Conservation (phyloP, 30 jellyfish, hydroid and myxozoan species). For the Aurelia sp. region DNA sequence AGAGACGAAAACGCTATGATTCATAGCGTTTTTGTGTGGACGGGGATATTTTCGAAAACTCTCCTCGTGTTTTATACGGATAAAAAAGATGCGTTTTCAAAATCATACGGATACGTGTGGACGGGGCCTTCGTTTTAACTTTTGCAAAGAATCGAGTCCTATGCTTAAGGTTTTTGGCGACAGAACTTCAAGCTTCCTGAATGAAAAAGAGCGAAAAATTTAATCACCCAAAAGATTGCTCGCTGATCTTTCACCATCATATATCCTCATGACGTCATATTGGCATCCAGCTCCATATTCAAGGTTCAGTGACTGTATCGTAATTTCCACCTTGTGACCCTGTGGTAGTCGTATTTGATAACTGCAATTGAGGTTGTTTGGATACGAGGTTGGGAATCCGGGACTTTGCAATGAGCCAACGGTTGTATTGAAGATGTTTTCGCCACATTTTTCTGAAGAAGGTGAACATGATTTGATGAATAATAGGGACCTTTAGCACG, state of each 20-base stretch:
- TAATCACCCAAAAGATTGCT: conserved; percentile 9
- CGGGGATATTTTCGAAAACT: too few species aligned
- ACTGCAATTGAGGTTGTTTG: conserved; percentile 60
- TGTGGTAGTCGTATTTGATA: conserved; percentile 8
- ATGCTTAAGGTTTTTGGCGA: too few species aligned
- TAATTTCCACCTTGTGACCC: conserved; percentile 11
- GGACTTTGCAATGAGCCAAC: conserved; percentile 60
- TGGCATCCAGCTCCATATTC: conserved; percentile 50
- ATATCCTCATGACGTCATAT: conserved; percentile 30
- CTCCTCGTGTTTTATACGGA: too few species aligned
- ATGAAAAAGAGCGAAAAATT: too few species aligned
- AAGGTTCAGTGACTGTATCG: conserved; percentile 8
- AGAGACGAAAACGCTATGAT: too few species aligned
- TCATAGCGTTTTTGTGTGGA: too few species aligned
- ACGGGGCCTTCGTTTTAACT: too few species aligned
- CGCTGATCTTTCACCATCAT: not conserved
- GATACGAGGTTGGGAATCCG: conserved; percentile 48
- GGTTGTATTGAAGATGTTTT: conserved; percentile 16
- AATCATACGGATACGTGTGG: too few species aligned
- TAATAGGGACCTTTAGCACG: too few species aligned
- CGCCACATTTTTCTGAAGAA: conserved; percentile 38
- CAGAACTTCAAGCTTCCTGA: too few species aligned
- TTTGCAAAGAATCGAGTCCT: too few species aligned
- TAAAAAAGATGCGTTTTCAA: too few species aligned
- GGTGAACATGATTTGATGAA: not conserved